phyloP scores from a whole-genome alignment of 2,888 invertebrate species.

The Molorchus minor region DNA sequence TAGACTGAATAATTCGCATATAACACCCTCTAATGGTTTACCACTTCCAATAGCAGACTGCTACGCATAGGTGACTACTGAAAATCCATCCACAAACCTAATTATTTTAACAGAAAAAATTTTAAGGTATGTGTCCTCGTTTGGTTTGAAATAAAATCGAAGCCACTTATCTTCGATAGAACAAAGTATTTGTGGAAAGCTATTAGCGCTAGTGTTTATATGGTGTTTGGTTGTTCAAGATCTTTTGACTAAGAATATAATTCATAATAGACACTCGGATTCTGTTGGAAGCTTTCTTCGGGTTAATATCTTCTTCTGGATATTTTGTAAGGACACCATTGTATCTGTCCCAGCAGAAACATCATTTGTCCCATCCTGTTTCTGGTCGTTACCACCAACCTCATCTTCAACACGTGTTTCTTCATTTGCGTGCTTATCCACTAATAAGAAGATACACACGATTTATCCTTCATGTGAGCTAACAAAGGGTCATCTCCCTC shows the following conservation, averaged over 20 bases:
- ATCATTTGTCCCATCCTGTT: slow-evolving; percentile 13
- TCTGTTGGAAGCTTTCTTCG: slow-evolving; percentile 15
- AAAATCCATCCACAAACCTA: not conserved
- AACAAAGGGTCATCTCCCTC: slow-evolving; percentile 1
- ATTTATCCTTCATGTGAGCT: slow-evolving; percentile 10
- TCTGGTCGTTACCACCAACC: slow-evolving; percentile 4
- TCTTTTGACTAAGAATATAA: slow-evolving; percentile 3
- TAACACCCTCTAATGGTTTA: no score
- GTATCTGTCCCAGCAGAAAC: slow-evolving; percentile 2
- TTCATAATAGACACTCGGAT: slow-evolving; percentile 4
- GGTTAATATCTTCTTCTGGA: slow-evolving; percentile 15
- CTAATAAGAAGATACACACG: slow-evolving; percentile 7
- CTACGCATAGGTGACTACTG: slow-evolving; percentile 23
- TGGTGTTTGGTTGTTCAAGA: slow-evolving; percentile 7
- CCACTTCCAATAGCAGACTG: slow-evolving; percentile 27
- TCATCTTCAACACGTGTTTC: not conserved
- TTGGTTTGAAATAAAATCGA: slow-evolving; percentile 14
- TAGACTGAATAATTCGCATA: no score
- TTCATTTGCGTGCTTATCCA: not conserved
- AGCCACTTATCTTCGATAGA: not conserved
- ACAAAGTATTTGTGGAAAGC: not conserved
- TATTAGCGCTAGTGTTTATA: not conserved
- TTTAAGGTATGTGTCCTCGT: slow-evolving; percentile 5
- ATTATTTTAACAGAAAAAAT: not conserved
- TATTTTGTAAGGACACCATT: not conserved